Evolutionary conservation across 2,888 invertebrate species (phyloP).

Genomic region (Catocala nupta): DNA sequence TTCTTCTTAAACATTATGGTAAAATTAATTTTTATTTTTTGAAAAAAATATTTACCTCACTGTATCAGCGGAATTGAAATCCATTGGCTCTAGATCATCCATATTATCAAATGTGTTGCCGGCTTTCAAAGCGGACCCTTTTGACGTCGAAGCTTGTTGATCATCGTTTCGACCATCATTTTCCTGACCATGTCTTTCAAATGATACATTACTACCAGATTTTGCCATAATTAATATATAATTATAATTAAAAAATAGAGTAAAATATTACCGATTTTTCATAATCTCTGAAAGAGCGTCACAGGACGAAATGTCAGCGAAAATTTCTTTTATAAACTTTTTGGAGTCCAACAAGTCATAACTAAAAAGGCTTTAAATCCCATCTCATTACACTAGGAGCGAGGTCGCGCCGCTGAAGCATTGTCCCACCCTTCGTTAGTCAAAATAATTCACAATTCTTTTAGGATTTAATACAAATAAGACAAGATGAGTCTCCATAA

Average conservation of each 20-base stretch:
- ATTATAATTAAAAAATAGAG: not conserved
- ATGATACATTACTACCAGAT: constrained; percentile 10
- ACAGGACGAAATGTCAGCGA: constrained; percentile 21
- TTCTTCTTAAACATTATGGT: not conserved
- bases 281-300: not conserved
- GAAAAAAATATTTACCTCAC: constrained; percentile 55
- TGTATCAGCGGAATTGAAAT: constrained; percentile 70
- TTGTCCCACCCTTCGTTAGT: constrained; percentile 9
- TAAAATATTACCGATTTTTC: not conserved
- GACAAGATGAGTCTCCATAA: constrained; percentile 31
- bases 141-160: constrained; percentile 38
- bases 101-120: constrained; percentile 37
- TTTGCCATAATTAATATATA: constrained; percentile 24
- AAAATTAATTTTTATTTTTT: not conserved
- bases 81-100: constrained; percentile 56
- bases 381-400: constrained; percentile 1
- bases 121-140: constrained; percentile 6
- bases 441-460: constrained; percentile 29
- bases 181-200: constrained; percentile 10
- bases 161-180: constrained; percentile 13
- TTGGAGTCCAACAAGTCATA: not conserved
- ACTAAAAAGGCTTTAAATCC: constrained; percentile 20
- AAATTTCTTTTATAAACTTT: constrained; percentile 15
- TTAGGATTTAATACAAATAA: constrained; percentile 38
- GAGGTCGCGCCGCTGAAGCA: constrained; percentile 1